Conservation (phyloP, 2,888 invertebrate genomes). For the Eristalis arbustorum region DNA sequence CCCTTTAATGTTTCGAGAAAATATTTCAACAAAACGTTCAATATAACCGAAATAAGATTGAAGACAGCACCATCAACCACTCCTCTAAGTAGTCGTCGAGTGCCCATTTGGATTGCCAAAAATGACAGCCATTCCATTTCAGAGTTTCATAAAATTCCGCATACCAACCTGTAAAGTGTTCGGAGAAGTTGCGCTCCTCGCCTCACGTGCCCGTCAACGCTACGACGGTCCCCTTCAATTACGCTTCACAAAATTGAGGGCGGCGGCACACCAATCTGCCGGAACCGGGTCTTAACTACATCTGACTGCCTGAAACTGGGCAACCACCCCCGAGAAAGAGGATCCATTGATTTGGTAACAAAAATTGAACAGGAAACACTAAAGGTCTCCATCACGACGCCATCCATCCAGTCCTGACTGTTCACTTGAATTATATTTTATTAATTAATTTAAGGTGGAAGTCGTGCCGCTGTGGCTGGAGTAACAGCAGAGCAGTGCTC, state of each 20-base stretch:
- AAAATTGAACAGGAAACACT: neutral
- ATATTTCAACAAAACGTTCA: neutral
- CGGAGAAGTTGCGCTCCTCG: neutral
- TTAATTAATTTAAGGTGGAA: conserved; percentile 51
- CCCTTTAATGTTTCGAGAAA: neutral
- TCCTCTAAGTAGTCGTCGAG: neutral
- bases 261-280: neutral
- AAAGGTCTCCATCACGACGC: conserved; percentile 13
- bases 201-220: neutral
- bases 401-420: conserved; percentile 10
- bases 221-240: conserved; percentile 18
- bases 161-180: neutral
- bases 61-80: conserved; percentile 2
- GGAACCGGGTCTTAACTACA: neutral
- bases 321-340: neutral
- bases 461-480: neutral
- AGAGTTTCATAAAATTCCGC: conserved; percentile 9
- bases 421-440: conserved; percentile 47
- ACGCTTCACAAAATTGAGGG: conserved; percentile 16
- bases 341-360: neutral
- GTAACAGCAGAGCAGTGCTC: conserved; percentile 3
- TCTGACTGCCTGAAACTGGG: neutral
- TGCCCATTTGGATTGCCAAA: conserved; percentile 11
- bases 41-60: conserved; percentile 21
- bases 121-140: conserved; percentile 13